Evolutionary conservation across 64 coral and sea anemone species (phyloP), one percentile per base, ranked within the genome.

Genomic region (Exaiptasia diaphana): DNA sequence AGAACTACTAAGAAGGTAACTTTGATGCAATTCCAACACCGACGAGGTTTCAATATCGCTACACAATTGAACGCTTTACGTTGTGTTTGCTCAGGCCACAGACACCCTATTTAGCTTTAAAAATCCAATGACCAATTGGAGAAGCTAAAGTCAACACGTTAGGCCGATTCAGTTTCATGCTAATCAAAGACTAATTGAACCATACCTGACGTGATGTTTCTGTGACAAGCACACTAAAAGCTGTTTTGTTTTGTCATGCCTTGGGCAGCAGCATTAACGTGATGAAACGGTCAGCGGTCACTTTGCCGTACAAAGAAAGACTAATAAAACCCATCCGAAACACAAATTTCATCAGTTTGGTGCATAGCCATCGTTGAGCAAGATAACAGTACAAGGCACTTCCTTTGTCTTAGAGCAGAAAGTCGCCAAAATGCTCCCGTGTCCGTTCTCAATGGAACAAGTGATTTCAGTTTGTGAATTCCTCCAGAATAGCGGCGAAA

Each of bases 171-270:
- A 89, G 86, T 94, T 94, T 94, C 91, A 94, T 89, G 91, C 91
- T 94, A 89, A 94, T 94, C 78, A 89, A n/a, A 54, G 48, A 81
- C 73, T 94, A 89, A 94, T 89, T 89, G 85, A 85, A 70, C 67
- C 57, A 77, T 79, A 76, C 78, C 28, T 48, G 58, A 59, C 63
- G 55, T 94, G 85, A 94, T 72, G 91, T 82, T 48, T 72, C 75
- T 65, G 53, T 94, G 91, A 94, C 91, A 88, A 79, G 78, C 89
- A 59, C 86, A 88, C 87, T 93, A 88, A 94, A 94, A 89, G 85
- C 75, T 62, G 85, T 88, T 89, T 94, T 94, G 91, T 94, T 89
- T 64, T 71, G 56, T 71, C 72, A 82, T 81, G 71, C 53, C 64
- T 87, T 45, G 76, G 75, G 79, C 83, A 93, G 82, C 79, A 93